phyloP scores from a whole-genome alignment of 2,888 invertebrate genomes.

The Calameuta filiformis region DNA sequence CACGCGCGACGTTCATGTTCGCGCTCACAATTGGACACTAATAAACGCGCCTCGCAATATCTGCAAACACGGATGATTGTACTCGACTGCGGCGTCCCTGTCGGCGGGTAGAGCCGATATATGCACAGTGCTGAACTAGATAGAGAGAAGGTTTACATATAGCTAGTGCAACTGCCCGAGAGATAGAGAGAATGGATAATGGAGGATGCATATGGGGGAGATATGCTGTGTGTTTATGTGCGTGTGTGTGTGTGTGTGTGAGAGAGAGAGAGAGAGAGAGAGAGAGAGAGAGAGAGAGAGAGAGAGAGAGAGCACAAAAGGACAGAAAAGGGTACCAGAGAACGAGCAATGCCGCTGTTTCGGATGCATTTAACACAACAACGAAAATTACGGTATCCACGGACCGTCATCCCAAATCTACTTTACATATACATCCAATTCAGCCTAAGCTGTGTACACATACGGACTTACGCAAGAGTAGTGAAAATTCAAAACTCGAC shows the following conservation, averaged over 20 bases:
- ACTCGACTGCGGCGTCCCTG: background rate
- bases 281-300: constrained; percentile 3
- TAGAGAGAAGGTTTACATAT: background rate
- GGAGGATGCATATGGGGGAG: background rate
- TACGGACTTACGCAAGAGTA: background rate
- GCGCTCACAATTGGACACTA: constrained; percentile 61
- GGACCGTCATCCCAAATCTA: background rate
- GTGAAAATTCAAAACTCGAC: background rate
- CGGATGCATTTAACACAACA: constrained; percentile 24
- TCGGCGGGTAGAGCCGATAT: background rate
- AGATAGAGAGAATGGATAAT: background rate
- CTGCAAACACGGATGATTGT: constrained; percentile 34
- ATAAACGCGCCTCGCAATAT: constrained; percentile 53
- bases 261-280: too few relatives aligned
- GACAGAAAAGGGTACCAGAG: constrained; percentile 2
- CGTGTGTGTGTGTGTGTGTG: background rate
- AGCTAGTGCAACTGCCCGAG: background rate
- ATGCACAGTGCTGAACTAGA: background rate
- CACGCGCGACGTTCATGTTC: constrained; percentile 55
- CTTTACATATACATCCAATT: background rate
- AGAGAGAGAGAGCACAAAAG: constrained; percentile 25
- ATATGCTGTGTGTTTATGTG: background rate
- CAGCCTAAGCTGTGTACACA: background rate
- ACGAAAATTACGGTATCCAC: constrained; percentile 26
- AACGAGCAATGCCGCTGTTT: constrained; percentile 16